phyloP scores from a whole-genome alignment of 2,797 vertebrate genomes.

The Pseudochromis fuscus region DNA sequence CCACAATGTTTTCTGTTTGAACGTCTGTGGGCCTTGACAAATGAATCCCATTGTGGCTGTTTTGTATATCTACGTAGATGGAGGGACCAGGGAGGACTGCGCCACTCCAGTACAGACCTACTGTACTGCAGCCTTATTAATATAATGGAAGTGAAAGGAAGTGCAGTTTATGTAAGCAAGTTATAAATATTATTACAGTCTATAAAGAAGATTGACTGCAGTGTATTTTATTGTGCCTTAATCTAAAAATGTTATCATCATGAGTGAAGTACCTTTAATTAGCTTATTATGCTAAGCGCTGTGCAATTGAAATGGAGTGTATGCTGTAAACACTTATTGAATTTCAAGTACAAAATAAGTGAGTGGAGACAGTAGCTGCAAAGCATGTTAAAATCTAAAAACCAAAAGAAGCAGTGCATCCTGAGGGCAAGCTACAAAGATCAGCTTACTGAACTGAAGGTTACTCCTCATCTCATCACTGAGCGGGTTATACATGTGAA shows the following conservation, averaged over 20 bases:
- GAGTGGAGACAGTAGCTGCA: constrained; percentile 17
- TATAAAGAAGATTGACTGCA: constrained; percentile 53
- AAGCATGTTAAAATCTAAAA: not conserved
- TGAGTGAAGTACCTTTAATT: constrained; percentile 55
- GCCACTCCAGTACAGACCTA: not conserved
- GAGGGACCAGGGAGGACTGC: not conserved
- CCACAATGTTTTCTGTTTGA: constrained; percentile 7
- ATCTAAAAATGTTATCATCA: constrained; percentile 43
- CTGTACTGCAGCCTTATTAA: constrained; percentile 24
- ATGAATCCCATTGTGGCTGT: constrained; percentile 29
- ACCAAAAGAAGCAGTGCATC: not conserved
- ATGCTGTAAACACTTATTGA: constrained; percentile 40
- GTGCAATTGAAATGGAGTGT: constrained; percentile 40
- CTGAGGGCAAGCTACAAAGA: constrained; percentile 12
- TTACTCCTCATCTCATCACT: not conserved
- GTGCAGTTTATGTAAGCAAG: constrained; percentile 34
- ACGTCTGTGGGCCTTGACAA: constrained; percentile 17
- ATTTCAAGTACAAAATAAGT: constrained; percentile 34
- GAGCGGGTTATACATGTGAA: constrained; percentile 6
- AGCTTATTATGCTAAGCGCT: constrained; percentile 46
- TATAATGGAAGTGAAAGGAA: constrained; percentile 39
- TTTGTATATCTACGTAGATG: not conserved
- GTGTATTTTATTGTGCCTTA: constrained; percentile 30
- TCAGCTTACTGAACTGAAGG: constrained; percentile 3
- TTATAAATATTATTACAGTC: constrained; percentile 43